phyloP scores from a whole-genome alignment of 2,113 vertebrate species.

The Solea solea region DNA sequence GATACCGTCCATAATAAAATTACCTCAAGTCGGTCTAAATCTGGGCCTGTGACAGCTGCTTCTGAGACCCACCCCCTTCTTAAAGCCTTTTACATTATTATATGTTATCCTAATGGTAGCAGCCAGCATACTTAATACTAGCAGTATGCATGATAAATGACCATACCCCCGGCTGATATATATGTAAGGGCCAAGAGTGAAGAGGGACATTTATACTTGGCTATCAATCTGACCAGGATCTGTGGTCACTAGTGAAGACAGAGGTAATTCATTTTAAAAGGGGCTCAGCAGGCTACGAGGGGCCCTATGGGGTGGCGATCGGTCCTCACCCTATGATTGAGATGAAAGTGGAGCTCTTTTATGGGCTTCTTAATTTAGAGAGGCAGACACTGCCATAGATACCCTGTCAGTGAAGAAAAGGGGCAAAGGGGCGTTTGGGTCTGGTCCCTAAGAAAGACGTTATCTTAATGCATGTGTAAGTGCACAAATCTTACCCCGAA shows the following conservation, averaged over 20 bases:
- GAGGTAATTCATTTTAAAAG: conserved; percentile 76
- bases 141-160: conserved; percentile 65
- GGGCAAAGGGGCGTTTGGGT: conserved; percentile 60
- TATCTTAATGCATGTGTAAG: conserved; percentile 36
- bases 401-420: conserved; percentile 62
- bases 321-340: conserved; percentile 67
- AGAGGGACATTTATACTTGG: conserved; percentile 60
- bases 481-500: conserved; percentile 1
- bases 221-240: conserved; percentile 65
- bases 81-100: conserved; percentile 68
- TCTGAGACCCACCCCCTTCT: conserved; percentile 19
- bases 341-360: conserved; percentile 72
- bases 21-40: conserved; percentile 20
- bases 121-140: conserved; percentile 66
- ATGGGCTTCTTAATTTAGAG: conserved; percentile 76
- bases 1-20: conserved; percentile 5
- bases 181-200: conserved; percentile 68
- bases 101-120: conserved; percentile 75
- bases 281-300: conserved; percentile 48
- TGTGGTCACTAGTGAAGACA: conserved; percentile 62
- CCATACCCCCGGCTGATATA: conserved; percentile 64
- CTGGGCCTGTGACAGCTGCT: conserved; percentile 20
- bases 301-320: conserved; percentile 65
- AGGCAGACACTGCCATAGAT: conserved; percentile 68
- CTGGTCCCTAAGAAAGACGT: conserved; percentile 56